Conservation (phyloP, 35 echinoderm and acorn worm genomes). For the Chiridota heheva region DNA sequence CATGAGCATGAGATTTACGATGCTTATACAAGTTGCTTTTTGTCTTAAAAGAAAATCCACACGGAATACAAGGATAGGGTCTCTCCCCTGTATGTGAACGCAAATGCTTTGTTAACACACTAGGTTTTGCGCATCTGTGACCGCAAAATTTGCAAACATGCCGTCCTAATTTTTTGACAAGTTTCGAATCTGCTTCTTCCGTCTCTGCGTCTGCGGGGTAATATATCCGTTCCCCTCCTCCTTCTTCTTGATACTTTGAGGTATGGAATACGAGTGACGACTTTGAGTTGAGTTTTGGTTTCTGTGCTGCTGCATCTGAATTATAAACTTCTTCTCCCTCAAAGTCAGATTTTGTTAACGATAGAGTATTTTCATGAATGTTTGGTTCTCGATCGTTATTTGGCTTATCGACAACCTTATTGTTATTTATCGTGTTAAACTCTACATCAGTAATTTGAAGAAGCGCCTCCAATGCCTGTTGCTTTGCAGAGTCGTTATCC, state of each 20-base stretch:
- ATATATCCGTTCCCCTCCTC: too few species aligned
- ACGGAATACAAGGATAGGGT: slow-evolving; percentile 92
- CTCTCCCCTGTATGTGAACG: slow-evolving; percentile 93
- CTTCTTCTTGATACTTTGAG: slow-evolving; percentile 41
- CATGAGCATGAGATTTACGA: slow-evolving; percentile 96
- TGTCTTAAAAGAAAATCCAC: slow-evolving; percentile 98
- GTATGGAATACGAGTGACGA: slow-evolving; percentile 39
- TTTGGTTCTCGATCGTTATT: neutral
- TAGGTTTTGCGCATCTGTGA: slow-evolving; percentile 91
- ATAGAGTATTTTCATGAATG: neutral
- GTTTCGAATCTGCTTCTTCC: slow-evolving; percentile 36
- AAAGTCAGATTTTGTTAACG: neutral
- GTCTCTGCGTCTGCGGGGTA: slow-evolving; percentile 31
- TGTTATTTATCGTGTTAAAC: slow-evolving; percentile 62
- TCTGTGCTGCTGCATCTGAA: slow-evolving; percentile 13
- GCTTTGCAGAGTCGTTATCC: slow-evolving; percentile 29
- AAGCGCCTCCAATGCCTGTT: slow-evolving; percentile 89
- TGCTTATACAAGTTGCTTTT: slow-evolving; percentile 99
- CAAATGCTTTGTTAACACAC: slow-evolving; percentile 94
- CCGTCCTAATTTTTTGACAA: slow-evolving; percentile 59
- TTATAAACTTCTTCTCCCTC: neutral
- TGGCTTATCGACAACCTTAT: neutral
- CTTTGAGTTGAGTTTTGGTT: too few species aligned
- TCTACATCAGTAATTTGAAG: slow-evolving; percentile 86
- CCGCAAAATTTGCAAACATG: slow-evolving; percentile 96